A percentile compares a stretch with the other conserved stretches of the same genome.
Conservation (phyloP, 2,888 invertebrate species). For the Bursaphelenchus okinawaensis region DNA sequence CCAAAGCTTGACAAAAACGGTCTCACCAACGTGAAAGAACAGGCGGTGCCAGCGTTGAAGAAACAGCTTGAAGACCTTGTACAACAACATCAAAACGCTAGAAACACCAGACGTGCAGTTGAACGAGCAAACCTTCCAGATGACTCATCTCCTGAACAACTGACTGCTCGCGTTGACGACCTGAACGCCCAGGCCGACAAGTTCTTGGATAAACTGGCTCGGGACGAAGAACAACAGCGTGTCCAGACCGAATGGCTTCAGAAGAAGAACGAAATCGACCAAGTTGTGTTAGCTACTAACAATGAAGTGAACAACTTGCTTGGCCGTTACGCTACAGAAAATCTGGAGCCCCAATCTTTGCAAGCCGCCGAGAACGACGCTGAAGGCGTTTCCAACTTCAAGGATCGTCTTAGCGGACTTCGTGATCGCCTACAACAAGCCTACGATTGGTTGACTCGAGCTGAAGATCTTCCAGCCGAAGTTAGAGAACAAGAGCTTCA, state of each 20-base stretch:
- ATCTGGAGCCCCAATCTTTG: not conserved
- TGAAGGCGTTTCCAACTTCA: not conserved
- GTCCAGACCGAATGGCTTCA: conserved; percentile 17
- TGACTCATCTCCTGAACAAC: not conserved
- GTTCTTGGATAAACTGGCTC: not conserved
- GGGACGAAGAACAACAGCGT: not conserved
- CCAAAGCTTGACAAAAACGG: not conserved
- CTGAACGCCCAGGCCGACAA: not conserved
- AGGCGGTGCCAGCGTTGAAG: not conserved
- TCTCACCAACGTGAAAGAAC: not conserved
- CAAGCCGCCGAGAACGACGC: not conserved
- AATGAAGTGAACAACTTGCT: not conserved
- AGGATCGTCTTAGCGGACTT: not conserved
- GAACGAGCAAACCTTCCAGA: conserved; percentile 6
- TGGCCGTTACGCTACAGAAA: not conserved
- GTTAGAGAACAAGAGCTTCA: not conserved
- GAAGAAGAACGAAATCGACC: conserved; percentile 10
- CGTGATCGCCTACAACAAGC: not conserved
- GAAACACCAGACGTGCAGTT: not conserved
- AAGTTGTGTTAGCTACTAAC: not conserved
- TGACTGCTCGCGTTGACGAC: not conserved
- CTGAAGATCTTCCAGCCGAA: not conserved
- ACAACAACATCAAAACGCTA: conserved; percentile 3
- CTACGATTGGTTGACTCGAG: not conserved
- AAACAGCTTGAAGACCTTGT: conserved; percentile 5